Evolutionary conservation across 2,113 vertebrate species (phyloP).

Genomic region (Arizona elegans): DNA sequence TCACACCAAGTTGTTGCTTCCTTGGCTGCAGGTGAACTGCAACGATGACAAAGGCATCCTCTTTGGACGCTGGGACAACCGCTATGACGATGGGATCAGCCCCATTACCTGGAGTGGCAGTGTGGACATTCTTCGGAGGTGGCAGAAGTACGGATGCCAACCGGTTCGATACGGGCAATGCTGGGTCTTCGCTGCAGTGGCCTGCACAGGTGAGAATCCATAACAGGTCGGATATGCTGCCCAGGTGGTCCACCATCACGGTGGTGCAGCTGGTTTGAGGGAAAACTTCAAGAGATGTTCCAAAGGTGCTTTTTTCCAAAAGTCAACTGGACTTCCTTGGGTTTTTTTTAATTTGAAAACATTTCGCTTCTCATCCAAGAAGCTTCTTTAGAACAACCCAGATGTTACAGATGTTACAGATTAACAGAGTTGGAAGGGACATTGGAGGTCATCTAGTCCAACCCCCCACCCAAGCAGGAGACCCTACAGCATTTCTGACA

Average conservation of each 20-base stretch:
- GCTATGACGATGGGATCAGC: conserved; percentile 78
- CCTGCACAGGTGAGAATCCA: conserved; percentile 80
- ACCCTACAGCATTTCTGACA: no score
- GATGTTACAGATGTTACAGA: no score
- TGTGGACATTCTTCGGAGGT: conserved; percentile 84
- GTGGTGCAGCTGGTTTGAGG: not conserved
- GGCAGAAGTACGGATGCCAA: conserved; percentile 75
- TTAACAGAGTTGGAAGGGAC: no score
- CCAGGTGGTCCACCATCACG: not conserved
- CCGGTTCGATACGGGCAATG: conserved; percentile 92
- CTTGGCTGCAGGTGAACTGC: conserved; percentile 81
- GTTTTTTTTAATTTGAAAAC: not conserved
- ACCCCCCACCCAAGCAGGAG: no score
- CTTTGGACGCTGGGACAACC: conserved; percentile 79
- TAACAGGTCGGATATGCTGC: not conserved
- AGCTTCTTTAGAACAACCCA: no score
- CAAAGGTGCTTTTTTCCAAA: not conserved
- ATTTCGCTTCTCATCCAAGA: not conserved
- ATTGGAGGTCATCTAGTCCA: no score
- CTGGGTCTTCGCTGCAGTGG: conserved; percentile 96
- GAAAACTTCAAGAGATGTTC: not conserved
- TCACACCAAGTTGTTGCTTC: not conserved
- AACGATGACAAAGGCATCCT: conserved; percentile 87
- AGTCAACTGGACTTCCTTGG: not conserved
- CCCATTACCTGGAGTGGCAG: conserved; percentile 90